A percentile compares a stretch with the other conserved stretches of the same genome.
Evolutionary conservation across 2,888 invertebrate genomes (phyloP).

Genomic region (Drosophila atroscutellata): DNA sequence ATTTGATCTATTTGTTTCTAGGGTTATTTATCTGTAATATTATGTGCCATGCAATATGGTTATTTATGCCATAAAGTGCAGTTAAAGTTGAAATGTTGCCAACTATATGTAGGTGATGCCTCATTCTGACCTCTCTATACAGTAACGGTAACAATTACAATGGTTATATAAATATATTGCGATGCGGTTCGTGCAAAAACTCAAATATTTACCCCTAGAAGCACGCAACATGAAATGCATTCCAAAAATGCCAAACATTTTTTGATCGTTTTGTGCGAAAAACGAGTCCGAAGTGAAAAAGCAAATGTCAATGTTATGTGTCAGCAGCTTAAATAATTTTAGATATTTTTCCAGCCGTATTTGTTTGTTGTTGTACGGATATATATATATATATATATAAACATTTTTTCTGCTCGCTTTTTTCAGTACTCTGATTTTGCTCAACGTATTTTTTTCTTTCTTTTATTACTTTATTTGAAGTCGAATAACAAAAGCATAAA

Average conservation of each 20-base stretch:
- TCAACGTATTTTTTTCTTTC: constrained; percentile 22
- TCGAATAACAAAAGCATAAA: constrained; percentile 76
- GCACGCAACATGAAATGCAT: constrained; percentile 47
- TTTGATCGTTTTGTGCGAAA: neutral
- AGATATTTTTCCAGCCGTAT: constrained; percentile 36
- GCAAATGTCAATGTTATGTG: constrained; percentile 59
- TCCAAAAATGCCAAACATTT: constrained; percentile 29
- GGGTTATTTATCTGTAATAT: neutral
- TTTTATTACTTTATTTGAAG: constrained; percentile 78
- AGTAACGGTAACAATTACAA: neutral
- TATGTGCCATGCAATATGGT: neutral
- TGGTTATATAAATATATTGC: constrained; percentile 20
- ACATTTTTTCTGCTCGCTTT: neutral
- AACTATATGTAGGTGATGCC: neutral
- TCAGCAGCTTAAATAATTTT: constrained; percentile 49
- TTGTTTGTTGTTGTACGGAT: constrained; percentile 20
- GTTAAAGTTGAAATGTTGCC: neutral
- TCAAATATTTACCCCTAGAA: constrained; percentile 6
- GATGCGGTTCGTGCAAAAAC: constrained; percentile 7
- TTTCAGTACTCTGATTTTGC: constrained; percentile 36
- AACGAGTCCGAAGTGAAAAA: constrained; percentile 30
- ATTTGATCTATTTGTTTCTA: constrained; percentile 3
- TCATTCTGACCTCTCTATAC: neutral
- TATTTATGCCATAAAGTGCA: constrained; percentile 4
- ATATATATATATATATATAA: constrained; percentile 9